These are phyloP conservation scores for Kobus ellipsiprymnus DNA, from an alignment of 2,113 vertebrate genomes.

Conservation along the genomic window DNA sequence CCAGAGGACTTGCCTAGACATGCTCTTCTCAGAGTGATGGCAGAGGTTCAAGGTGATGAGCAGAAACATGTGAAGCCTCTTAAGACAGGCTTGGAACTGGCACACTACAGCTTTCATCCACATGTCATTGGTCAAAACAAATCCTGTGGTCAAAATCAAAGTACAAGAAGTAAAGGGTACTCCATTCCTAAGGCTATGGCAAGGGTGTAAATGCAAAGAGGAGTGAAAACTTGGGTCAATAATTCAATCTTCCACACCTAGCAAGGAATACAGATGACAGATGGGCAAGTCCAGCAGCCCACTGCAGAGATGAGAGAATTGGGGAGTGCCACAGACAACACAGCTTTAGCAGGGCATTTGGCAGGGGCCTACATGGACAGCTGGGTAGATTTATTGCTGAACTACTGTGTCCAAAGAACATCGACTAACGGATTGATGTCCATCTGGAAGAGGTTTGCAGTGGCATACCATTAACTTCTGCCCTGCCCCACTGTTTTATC, in stretches of 20 bases:
- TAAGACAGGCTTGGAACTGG: background rate
- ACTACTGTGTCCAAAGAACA: constrained; percentile 21
- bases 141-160: background rate
- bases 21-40: background rate
- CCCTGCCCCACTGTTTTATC: background rate
- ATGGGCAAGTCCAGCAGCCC: background rate
- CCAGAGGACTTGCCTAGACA: background rate
- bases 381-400: constrained; percentile 35
- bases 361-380: constrained; percentile 25
- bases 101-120: background rate
- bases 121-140: background rate
- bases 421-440: constrained; percentile 24
- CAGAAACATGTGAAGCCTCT: background rate
- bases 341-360: constrained; percentile 21
- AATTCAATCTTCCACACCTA: background rate
- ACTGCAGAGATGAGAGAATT: background rate
- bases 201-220: background rate
- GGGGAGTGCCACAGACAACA: background rate
- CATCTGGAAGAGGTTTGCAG: constrained; percentile 23
- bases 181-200: background rate
- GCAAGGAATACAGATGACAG: background rate
- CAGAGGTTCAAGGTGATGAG: background rate
- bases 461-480: background rate
- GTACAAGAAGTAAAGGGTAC: background rate
- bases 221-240: background rate